Evolutionary conservation across 2,888 invertebrate genomes (phyloP).

Genomic region (Eupithecia inturbata): DNA sequence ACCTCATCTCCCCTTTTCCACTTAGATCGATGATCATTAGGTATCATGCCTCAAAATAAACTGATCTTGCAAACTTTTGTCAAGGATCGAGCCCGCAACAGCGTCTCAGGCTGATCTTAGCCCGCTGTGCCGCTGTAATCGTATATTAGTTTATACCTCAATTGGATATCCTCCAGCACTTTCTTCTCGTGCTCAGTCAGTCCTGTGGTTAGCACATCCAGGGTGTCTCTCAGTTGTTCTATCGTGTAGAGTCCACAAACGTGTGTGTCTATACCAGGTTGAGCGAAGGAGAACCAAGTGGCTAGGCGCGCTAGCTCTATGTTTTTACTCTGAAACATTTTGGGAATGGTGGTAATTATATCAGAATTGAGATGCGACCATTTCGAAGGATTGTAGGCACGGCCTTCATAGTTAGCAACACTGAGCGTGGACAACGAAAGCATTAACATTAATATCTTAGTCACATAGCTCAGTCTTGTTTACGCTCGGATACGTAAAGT

Average conservation of each 20-base stretch:
- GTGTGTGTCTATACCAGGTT: conserved; percentile 87
- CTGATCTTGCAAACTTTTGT: neutral
- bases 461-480: neutral
- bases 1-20: too few relatives aligned
- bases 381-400: neutral
- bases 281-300: conserved; percentile 85
- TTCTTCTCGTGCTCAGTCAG: conserved; percentile 86
- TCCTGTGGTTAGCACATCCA: conserved; percentile 86
- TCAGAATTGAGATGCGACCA: neutral
- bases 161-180: conserved; percentile 85
- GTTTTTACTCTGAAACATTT: conserved; percentile 71
- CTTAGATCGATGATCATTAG: too few relatives aligned
- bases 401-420: too few relatives aligned
- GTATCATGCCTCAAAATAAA: neutral
- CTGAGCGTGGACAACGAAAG: neutral
- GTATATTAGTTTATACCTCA: conserved; percentile 63
- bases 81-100: neutral
- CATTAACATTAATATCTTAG: neutral
- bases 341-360: neutral
- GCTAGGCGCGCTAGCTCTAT: conserved; percentile 90
- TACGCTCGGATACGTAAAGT: neutral
- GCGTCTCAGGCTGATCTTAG: neutral
- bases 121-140: neutral
- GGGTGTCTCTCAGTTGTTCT: conserved; percentile 85
- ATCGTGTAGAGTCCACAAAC: conserved; percentile 90